Percentiles rank a stretch among this genome's conserved stretches.
Conservation (phyloP, 2,888 invertebrate genomes). For the Xestia ashworthii region DNA sequence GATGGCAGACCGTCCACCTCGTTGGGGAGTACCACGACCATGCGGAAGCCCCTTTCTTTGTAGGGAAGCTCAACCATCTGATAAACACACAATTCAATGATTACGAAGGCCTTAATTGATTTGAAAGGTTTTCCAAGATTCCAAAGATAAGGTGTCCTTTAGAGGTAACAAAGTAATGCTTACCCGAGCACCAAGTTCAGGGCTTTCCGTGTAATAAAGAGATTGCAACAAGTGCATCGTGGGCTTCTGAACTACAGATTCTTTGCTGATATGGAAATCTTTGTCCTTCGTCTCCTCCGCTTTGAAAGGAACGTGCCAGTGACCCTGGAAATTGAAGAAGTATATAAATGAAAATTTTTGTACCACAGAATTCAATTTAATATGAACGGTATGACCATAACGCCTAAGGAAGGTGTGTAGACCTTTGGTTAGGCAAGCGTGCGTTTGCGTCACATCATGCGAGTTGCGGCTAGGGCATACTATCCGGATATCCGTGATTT, state of each 20-base stretch:
- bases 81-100: conserved; percentile 28
- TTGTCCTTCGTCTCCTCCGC: conserved; percentile 71
- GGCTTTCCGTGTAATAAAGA: conserved; percentile 72
- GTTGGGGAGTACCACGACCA: conserved; percentile 78
- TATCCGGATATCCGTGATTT: too few relatives aligned
- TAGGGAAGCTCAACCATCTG: conserved; percentile 81
- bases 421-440: not conserved
- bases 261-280: conserved; percentile 72
- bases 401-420: not conserved
- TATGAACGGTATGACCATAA: not conserved
- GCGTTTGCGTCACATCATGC: too few relatives aligned
- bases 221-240: conserved; percentile 74
- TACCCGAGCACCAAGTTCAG: conserved; percentile 75
- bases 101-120: not conserved
- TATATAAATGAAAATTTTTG: not conserved
- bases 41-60: conserved; percentile 77
- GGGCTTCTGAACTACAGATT: conserved; percentile 73
- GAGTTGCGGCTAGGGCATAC: too few relatives aligned
- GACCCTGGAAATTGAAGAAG: conserved; percentile 69
- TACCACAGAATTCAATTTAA: not conserved
- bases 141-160: not conserved
- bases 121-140: not conserved
- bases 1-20: conserved; percentile 74
- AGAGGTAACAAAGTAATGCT: conserved; percentile 16
- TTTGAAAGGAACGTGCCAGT: conserved; percentile 78